Base-by-base conservation (phyloP, 2,888 invertebrate genomes). In the Morpho helenor region DNA sequence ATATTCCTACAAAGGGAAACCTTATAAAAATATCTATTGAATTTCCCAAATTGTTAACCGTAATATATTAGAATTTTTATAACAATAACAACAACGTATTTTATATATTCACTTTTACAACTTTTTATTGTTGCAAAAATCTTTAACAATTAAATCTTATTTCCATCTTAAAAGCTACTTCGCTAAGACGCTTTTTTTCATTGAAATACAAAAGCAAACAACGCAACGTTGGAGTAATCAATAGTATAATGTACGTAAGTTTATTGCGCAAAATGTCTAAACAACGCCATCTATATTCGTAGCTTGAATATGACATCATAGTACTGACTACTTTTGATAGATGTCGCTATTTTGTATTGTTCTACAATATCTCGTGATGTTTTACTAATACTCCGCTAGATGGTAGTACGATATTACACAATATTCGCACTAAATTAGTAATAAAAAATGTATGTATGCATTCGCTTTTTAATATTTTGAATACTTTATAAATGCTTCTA, bases 261-360 rank as follows among this genome's bases (percentile, higher is more conserved):
- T 59, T 54, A 50, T 16, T 52, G 54, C 50, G 47, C 51, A 65
- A 65, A 61, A 61, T 67, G 50, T 9, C 44, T 53, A 71, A 58
- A 31, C 31, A 82, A 75, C 83, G 86, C 82, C 86, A 82, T 82
- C 86, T 85, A 67, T 74, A 59, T 56, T 39, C 10, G 8, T 6
- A 10, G 1, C 7, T 6, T 23, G 44, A 16, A 48, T n/a, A 31
- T 60, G 23, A 54, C 40, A 48, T 55, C 57, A 22, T 60, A 74
- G 77, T 80, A 72, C 69, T 43, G 3, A 6, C 1, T 16, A 43
- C 60, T 57, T 51, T 55, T 63, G 64, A 59, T 46, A 46, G 61
- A 61, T 65, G 70, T 76, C 78, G 75, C 68, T 68, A 60, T 57
- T 62, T 31, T 31, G 31, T 45, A 3, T n/a, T 39, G 22, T 42